A percentile compares a stretch with the other conserved stretches of the same genome.
These are phyloP conservation scores for Megaceryle torquata DNA, from an alignment of 2,113 vertebrate species.

Conservation along the genomic window DNA sequence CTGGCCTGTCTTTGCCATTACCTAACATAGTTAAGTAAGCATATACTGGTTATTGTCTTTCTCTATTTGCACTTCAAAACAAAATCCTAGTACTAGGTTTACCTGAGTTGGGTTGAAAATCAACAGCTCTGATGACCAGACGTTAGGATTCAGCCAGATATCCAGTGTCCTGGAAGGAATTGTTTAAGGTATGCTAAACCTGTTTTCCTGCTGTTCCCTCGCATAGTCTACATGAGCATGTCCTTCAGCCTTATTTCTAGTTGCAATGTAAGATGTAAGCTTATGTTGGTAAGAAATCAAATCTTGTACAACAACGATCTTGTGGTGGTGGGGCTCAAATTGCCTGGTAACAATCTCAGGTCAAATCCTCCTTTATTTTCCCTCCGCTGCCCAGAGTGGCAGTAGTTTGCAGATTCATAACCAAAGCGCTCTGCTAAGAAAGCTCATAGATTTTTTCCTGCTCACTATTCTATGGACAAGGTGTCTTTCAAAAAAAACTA, in stretches of 20 bases:
- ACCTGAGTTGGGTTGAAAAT: background rate
- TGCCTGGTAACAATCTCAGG: background rate
- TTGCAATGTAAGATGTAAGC: background rate
- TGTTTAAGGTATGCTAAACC: background rate
- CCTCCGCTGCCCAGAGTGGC: background rate
- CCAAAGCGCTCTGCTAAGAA: background rate
- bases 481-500: background rate
- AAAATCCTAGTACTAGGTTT: background rate
- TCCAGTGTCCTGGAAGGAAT: background rate
- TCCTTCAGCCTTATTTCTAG: background rate
- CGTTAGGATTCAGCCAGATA: background rate
- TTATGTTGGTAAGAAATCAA: background rate
- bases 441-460: background rate
- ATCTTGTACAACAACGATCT: background rate
- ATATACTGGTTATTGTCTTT: background rate
- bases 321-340: background rate
- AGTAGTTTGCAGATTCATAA: background rate
- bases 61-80: background rate
- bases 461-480: background rate
- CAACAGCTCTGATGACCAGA: fast-evolving
- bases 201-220: background rate
- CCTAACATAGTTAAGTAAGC: background rate
- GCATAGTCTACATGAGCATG: background rate
- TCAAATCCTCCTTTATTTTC: background rate
- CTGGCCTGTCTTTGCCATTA: background rate